Evolutionary conservation across 2,888 invertebrate genomes (phyloP).

Genomic region (Lacanobia oleracea): DNA sequence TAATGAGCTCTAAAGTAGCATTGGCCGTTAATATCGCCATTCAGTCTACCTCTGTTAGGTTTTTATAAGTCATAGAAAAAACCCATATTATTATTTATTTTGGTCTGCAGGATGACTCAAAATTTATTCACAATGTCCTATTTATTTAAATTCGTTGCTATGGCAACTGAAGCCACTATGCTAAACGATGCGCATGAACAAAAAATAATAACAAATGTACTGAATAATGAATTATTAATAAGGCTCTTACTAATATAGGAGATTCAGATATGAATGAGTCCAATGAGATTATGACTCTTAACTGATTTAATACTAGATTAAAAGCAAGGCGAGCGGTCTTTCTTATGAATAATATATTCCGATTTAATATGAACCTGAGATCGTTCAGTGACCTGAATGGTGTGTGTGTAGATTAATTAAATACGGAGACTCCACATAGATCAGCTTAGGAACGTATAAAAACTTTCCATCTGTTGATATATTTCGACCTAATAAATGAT

Average conservation of each 20-base stretch:
- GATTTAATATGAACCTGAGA: slow-evolving; percentile 37
- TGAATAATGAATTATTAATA: slow-evolving; percentile 58
- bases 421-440: slow-evolving; percentile 7
- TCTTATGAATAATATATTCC: slow-evolving; percentile 43
- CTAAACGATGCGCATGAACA: slow-evolving; percentile 29
- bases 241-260: slow-evolving; percentile 38
- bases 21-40: slow-evolving; percentile 27
- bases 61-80: slow-evolving; percentile 1
- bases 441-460: background rate
- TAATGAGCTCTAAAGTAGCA: slow-evolving; percentile 19
- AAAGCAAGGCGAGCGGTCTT: slow-evolving; percentile 25
- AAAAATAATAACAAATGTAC: slow-evolving; percentile 60
- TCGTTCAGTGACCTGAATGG: slow-evolving; percentile 61
- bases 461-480: slow-evolving; percentile 19
- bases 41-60: slow-evolving; percentile 6
- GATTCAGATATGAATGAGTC: slow-evolving; percentile 49
- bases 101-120: slow-evolving; percentile 24
- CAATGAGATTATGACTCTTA: slow-evolving; percentile 43
- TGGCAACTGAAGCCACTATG: slow-evolving; percentile 25
- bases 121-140: background rate
- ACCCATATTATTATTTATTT: slow-evolving; percentile 7
- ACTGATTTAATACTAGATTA: slow-evolving; percentile 61
- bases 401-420: slow-evolving; percentile 9
- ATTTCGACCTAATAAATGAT: background rate
- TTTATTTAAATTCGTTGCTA: slow-evolving; percentile 36